Evolutionary conservation across 2,888 invertebrate genomes (phyloP), one percentile per base, ranked within the genome.

Genomic region (Chydorus sphaericus): DNA sequence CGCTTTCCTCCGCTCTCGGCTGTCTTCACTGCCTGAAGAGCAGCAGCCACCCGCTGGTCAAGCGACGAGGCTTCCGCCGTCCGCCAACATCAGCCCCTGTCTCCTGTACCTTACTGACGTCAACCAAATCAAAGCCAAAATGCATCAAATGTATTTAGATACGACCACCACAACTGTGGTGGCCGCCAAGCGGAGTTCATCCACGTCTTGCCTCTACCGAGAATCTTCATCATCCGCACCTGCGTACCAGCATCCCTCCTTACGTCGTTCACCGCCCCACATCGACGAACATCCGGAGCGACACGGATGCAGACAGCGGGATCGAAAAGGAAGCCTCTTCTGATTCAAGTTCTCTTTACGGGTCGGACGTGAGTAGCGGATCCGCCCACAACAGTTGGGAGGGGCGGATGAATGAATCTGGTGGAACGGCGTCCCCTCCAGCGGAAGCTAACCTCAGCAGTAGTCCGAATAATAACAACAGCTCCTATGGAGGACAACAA

Each of bases 11-110:
- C 76, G 85, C 58, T 85, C 85, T 0, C 81, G 82, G 61, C 70
- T 86, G 48, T 83, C 84, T 10, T 84, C 84, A 48, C 70, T 85
- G 60, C 85, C 85, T 2, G 85, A 85, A 70, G 85, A 85, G 69
- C 52, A 52, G 20, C 48, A 53, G 23, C 28, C 44, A 55, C 57
- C 48, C 14, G 57, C 10, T 54, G 56, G 36, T 48, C 56, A 28
- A 53, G 51, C 18, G 57, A n/a, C n/a, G n/a, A n/a, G n/a, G n/a
- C n/a, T n/a, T n/a, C 58, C 37, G 44, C 50, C 37, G 16, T 20
- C 53, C n/a, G 23, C 14, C n/a, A 18, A n/a, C n/a, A n/a, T n/a
- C n/a, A n/a, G n/a, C n/a, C n/a, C n/a, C n/a, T n/a, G n/a, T n/a
- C n/a, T n/a, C n/a, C n/a, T n/a, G n/a, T n/a, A n/a, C n/a, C 29